Conservation (phyloP, 2,113 vertebrate species). For the Triplophysa dalaica region DNA sequence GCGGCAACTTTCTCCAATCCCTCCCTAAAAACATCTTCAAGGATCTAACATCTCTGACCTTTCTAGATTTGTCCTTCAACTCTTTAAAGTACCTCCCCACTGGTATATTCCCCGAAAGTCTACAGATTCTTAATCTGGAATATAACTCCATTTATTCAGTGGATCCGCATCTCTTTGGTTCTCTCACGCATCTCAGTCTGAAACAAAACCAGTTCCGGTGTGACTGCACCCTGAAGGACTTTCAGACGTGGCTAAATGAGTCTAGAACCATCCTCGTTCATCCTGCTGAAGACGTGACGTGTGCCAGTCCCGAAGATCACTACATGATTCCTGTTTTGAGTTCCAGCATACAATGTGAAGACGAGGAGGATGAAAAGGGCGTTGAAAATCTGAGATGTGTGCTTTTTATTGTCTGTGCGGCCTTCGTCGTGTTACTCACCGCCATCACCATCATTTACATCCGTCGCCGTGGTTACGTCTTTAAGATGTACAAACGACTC, state of each 20-base stretch:
- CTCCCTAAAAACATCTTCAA: slow-evolving; percentile 80
- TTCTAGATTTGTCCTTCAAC: slow-evolving; percentile 81
- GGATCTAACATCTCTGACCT: slow-evolving; percentile 71
- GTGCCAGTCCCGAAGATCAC: slow-evolving; percentile 71
- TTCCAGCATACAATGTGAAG: slow-evolving; percentile 57
- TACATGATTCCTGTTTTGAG: slow-evolving; percentile 59
- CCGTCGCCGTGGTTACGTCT: slow-evolving; percentile 76
- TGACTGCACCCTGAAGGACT: slow-evolving; percentile 74
- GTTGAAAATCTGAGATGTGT: slow-evolving; percentile 65
- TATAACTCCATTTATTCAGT: slow-evolving; percentile 81
- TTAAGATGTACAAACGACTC: slow-evolving; percentile 75
- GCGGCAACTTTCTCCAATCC: slow-evolving; percentile 74
- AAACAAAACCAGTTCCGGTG: slow-evolving; percentile 79
- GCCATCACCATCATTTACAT: slow-evolving; percentile 58
- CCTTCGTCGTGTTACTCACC: slow-evolving; percentile 53
- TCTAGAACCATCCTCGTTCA: slow-evolving; percentile 72
- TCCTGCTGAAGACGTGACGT: slow-evolving; percentile 62
- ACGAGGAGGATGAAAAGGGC: slow-evolving; percentile 64
- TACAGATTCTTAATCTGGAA: slow-evolving; percentile 75
- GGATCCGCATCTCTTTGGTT: slow-evolving; percentile 73
- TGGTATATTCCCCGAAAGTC: slow-evolving; percentile 72
- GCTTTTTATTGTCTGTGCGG: slow-evolving; percentile 67
- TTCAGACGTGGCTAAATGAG: slow-evolving; percentile 78
- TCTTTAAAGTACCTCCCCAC: slow-evolving; percentile 72
- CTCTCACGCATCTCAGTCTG: slow-evolving; percentile 71